phyloP scores from a whole-genome alignment of 2,888 invertebrate genomes.

The Laspeyria flexula region DNA sequence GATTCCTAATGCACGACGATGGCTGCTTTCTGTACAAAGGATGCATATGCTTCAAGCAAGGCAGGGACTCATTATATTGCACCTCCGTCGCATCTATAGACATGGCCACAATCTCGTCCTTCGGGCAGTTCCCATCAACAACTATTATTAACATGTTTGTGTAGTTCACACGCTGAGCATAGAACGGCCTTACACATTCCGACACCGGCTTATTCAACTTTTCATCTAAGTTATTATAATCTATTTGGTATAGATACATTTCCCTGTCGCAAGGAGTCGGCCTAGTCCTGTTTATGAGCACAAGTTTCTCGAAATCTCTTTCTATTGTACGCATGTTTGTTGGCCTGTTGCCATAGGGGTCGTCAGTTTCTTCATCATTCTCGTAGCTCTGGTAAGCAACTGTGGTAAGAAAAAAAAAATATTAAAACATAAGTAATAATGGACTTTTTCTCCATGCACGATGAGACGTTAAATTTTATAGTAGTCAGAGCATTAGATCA shows the following conservation, averaged over 20 bases:
- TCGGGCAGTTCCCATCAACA: slow-evolving; percentile 88
- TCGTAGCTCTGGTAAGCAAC: slow-evolving; percentile 76
- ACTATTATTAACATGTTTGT: slow-evolving; percentile 93
- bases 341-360: slow-evolving; percentile 64
- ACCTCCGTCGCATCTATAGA: slow-evolving; percentile 76
- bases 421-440: background rate
- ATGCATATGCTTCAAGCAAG: slow-evolving; percentile 86
- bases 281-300: slow-evolving; percentile 91
- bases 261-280: slow-evolving; percentile 95
- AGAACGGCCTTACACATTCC: slow-evolving; percentile 87
- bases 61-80: slow-evolving; percentile 87
- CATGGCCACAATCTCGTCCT: slow-evolving; percentile 75
- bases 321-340: slow-evolving; percentile 76
- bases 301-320: slow-evolving; percentile 87
- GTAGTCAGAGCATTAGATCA: slow-evolving; percentile 5
- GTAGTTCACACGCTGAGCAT: slow-evolving; percentile 90
- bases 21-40: slow-evolving; percentile 89
- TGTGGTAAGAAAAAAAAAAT: slow-evolving; percentile 32
- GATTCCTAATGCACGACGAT: slow-evolving; percentile 91
- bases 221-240: slow-evolving; percentile 77
- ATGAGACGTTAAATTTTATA: too few species aligned
- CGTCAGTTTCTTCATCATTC: slow-evolving; percentile 81
- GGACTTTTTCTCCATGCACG: slow-evolving; percentile 31
- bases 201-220: slow-evolving; percentile 77
- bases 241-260: slow-evolving; percentile 85